Base-by-base conservation (phyloP, 2,888 invertebrate species). In the Timandra comae region DNA sequence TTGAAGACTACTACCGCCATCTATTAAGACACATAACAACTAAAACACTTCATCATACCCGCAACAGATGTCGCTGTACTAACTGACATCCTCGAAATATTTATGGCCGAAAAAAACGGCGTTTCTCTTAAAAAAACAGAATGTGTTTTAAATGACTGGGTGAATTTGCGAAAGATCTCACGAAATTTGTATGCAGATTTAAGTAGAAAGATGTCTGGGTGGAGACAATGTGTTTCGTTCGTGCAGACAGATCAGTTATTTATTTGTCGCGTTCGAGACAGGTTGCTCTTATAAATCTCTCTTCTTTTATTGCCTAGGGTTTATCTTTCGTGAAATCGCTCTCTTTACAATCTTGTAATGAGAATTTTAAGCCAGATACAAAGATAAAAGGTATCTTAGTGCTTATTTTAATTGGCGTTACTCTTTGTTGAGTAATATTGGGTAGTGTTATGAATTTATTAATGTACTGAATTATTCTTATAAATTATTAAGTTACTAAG, bases 141-240 rank as follows among this genome's bases (percentile, higher is more conserved):
- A 78, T 76, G 75, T 76, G 59, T 77, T 77, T 79, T 77, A 81
- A 81, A 81, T 82, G 80, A 81, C 77, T 76, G 60, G 64, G 73
- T 71, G 79, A 81, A 79, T 82, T 79, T 79, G 75, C 63, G 64
- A 67, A 73, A 70, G 76, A 78, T 76, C 71, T 77, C 73, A 69
- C 77, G 75, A 79, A 24, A 77, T 78, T 75, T 78, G 75, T 77
- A 77, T 77, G 74, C 69, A 77, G 77, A 78, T 77, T 77, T 73
- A 77, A 68, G 72, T 63, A 75, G 75, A 73, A 69, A 73, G 73
- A 73, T 68, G 71, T 74, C 67, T 72, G 63, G 57, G 55, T 56
- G 57, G 60, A 63, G 61, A 66, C 67, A 72, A 67, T 70, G 66
- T 73, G 69, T 75, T 75, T 74, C 67, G 66, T 52, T 72, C 71